Percentiles rank a stretch among this genome's conserved stretches.
These are phyloP conservation scores for Morelia viridis DNA, from an alignment of 2,797 vertebrate species.

Conservation along the genomic window DNA sequence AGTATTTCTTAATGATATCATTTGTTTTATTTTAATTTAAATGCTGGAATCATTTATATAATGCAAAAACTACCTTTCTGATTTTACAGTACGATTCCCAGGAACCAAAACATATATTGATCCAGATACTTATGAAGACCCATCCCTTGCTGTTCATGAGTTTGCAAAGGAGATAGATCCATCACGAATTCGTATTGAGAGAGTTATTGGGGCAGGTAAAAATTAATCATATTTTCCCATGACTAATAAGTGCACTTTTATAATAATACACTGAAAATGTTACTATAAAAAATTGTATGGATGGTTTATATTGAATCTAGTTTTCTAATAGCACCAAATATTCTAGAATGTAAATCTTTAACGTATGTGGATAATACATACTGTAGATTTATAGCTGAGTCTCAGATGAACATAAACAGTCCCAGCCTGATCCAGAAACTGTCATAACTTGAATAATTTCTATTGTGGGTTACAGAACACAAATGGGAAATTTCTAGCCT, in stretches of 20 bases:
- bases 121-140: slow-evolving; percentile 96
- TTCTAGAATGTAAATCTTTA: background rate
- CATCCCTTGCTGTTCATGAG: slow-evolving; percentile 92
- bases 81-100: slow-evolving; percentile 84
- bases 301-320: background rate
- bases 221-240: background rate
- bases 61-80: slow-evolving; percentile 36
- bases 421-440: background rate
- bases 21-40: background rate
- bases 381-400: background rate
- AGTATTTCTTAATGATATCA: background rate
- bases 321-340: background rate
- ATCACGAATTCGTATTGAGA: slow-evolving; percentile 94
- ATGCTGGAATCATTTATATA: slow-evolving; percentile 31
- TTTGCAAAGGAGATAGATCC: slow-evolving; percentile 97
- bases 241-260: background rate
- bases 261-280: background rate
- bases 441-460: background rate
- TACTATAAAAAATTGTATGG: background rate
- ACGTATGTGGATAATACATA: background rate
- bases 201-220: slow-evolving; percentile 96
- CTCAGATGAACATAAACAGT: background rate
- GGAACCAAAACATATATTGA: slow-evolving; percentile 96
- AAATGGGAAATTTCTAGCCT: background rate
- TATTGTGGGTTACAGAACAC: background rate